Evolutionary conservation across 2,888 invertebrate genomes (phyloP), one percentile per base, ranked within the genome.

Genomic region (Sarcophaga carnaria): DNA sequence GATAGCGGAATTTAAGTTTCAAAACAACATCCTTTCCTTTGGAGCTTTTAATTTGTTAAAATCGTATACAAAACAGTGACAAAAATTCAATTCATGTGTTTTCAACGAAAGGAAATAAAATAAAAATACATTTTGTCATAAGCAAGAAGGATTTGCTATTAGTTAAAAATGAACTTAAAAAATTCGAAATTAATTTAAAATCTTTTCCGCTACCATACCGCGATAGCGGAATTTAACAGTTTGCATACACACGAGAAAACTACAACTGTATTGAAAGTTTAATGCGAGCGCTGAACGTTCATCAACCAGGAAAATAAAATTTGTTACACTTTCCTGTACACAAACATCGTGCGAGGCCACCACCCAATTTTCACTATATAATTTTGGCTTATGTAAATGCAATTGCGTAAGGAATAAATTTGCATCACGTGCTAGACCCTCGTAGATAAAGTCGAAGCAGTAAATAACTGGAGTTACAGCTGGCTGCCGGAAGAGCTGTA

Each of bases 201-300:
- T 54, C 6, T 71, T n/a, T 25, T 82, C 78, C 1, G 64, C 59
- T 49, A 86, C 67, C 60, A 86, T 27, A 4, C 86, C 86, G 17
- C 80, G 77, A 67, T 63, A 62, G 8, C 82, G 79, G 6, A 86
- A 83, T 1, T 62, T 66, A 25, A 83, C 64, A 6, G 62, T 45
- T 25, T 80, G 86, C 86, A 86, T 59, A 20, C 86, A 86, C 20
- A 86, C 22, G 49, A 45, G 77, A 67, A 82, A 83, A 69, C 27
- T 86, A 20, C 14, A 62, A 20, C 60, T 83, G 45, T 86, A 83
- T 17, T 70, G 47, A 54, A 83, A 85, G 10, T 78, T 78, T 47
- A 88, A 25, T 37, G 86, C 76, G 85, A 89, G 78, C 6, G 89
- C 88, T 20, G 90, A 90, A 14, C 86, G 87, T 70, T 90, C 89